Evolutionary conservation across 2,797 vertebrate genomes (phyloP).

Genomic region (Schizothorax lantsangensis): DNA sequence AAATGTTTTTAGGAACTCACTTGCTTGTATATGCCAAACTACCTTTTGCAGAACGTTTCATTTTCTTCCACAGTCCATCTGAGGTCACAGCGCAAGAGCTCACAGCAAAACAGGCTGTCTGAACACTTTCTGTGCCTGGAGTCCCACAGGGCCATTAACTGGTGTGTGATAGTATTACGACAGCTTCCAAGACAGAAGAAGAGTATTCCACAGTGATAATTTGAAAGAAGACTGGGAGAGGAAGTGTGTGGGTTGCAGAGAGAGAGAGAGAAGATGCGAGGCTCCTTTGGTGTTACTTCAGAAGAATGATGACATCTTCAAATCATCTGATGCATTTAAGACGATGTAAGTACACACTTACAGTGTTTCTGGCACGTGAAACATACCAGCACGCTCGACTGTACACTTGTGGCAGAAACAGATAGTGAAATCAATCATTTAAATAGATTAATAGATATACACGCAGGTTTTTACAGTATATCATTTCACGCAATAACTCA

Average conservation of each 20-base stretch:
- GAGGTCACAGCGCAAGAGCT: conserved; percentile 19
- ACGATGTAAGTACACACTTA: conserved; percentile 19
- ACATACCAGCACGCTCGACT: conserved; percentile 1
- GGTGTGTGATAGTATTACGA: conserved; percentile 14
- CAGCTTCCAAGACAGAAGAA: conserved; percentile 33
- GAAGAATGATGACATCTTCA: conserved; percentile 71
- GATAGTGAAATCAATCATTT: conserved; percentile 19
- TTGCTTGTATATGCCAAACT: not conserved
- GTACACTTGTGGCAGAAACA: not conserved
- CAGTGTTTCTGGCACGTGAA: not conserved
- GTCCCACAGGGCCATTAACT: conserved; percentile 32
- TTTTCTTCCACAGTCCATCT: conserved; percentile 27
- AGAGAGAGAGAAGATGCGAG: conserved; percentile 51
- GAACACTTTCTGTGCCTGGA: not conserved
- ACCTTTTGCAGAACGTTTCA: not conserved
- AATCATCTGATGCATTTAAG: conserved; percentile 30
- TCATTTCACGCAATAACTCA: not conserved
- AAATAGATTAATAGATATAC: conserved; percentile 23
- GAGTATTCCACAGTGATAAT: conserved; percentile 24
- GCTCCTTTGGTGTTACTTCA: conserved; percentile 30
- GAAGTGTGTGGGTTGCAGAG: conserved; percentile 28
- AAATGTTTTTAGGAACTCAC: not conserved
- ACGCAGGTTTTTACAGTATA: not conserved
- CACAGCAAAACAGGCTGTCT: conserved; percentile 9
- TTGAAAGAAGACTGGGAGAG: conserved; percentile 33